Conservation (phyloP, 1,140 invertebrate genomes). For the Luehdorfia chinensis region DNA sequence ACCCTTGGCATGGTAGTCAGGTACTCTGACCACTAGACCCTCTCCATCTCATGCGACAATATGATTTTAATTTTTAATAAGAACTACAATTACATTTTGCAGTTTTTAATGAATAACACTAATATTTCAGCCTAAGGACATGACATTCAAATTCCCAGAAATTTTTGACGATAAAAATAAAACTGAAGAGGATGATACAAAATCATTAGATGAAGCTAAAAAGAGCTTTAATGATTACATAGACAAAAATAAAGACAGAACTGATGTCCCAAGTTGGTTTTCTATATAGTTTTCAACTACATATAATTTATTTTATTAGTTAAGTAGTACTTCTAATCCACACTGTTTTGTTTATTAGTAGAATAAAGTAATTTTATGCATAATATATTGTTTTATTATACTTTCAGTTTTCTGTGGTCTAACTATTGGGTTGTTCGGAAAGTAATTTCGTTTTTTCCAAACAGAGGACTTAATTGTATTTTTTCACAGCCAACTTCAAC, state of each 20-base stretch:
- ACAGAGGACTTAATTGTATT: too few species aligned
- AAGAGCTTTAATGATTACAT: conserved; percentile 67
- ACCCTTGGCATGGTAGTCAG: too few species aligned
- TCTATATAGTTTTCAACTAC: conserved; percentile 45
- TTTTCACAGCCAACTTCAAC: too few species aligned
- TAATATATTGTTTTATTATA: too few species aligned
- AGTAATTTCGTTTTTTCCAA: too few species aligned
- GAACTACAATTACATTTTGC: too few species aligned
- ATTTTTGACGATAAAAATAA: conserved; percentile 66
- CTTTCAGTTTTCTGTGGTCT: too few species aligned
- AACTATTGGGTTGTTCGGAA: too few species aligned
- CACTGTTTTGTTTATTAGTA: conserved; percentile 4
- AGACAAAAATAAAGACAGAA: conserved; percentile 72
- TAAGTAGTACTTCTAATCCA: neutral
- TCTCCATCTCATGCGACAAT: too few species aligned
- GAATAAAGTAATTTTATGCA: neutral
- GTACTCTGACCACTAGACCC: too few species aligned
- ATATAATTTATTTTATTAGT: neutral
- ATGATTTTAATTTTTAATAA: too few species aligned
- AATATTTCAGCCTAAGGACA: conserved; percentile 73
- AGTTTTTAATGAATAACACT: too few species aligned
- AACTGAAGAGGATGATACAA: conserved; percentile 62
- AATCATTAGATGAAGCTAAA: conserved; percentile 69
- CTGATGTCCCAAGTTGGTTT: conserved; percentile 80
- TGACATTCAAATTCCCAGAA: conserved; percentile 78